Conservation (phyloP, 2,888 invertebrate genomes). For the Leptura quadrifasciata region DNA sequence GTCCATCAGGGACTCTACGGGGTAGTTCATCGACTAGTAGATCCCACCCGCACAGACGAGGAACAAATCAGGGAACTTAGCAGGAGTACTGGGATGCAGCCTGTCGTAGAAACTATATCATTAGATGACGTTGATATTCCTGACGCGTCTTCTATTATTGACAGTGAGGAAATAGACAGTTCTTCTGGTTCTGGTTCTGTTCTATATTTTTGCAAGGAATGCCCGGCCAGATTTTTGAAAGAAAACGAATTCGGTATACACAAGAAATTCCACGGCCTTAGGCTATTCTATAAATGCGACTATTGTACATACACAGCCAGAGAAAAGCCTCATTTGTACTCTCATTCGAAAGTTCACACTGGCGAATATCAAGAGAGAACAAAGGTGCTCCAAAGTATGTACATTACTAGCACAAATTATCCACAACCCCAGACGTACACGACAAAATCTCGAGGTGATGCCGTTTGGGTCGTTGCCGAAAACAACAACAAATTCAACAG, state of each 20-base stretch:
- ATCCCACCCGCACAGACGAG: conserved; percentile 80
- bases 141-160: conserved; percentile 41
- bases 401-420: conserved; percentile 79
- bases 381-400: conserved; percentile 80
- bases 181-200: conserved; percentile 68
- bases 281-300: conserved; percentile 82
- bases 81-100: conserved; percentile 42
- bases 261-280: conserved; percentile 80
- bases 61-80: conserved; percentile 78
- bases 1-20: conserved; percentile 84
- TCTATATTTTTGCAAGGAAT: conserved; percentile 86
- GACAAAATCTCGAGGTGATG: conserved; percentile 71
- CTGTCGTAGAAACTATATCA: conserved; percentile 14
- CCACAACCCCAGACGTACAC: conserved; percentile 78
- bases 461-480: conserved; percentile 74
- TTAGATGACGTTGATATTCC: conserved; percentile 41
- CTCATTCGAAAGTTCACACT: conserved; percentile 84
- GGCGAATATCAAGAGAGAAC: conserved; percentile 87
- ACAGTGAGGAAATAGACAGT: conserved; percentile 59
- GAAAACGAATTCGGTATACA: conserved; percentile 85
- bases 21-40: conserved; percentile 83
- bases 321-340: conserved; percentile 81
- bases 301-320: conserved; percentile 86
- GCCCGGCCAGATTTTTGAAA: conserved; percentile 89
- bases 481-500: conserved; percentile 55